A percentile compares a stretch with the other conserved stretches of the same genome.
phyloP scores from a whole-genome alignment of 2,113 vertebrate genomes.

The Rhegmatorhina hoffmannsi region DNA sequence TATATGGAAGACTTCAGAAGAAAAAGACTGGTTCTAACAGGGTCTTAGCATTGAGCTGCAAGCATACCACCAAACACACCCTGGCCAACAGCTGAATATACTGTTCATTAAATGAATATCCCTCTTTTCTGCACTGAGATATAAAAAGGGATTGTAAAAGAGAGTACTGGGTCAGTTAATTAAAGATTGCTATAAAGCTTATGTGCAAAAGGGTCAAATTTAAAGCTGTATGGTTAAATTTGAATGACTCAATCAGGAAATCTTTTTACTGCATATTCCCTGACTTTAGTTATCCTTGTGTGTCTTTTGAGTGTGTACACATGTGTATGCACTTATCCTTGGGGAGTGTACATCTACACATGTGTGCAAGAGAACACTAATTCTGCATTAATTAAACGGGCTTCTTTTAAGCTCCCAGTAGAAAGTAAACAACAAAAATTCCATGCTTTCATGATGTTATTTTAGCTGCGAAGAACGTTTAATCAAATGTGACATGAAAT shows the following conservation, averaged over 20 bases:
- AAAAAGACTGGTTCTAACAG: not conserved
- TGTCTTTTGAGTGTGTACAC: not conserved
- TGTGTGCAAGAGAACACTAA: not conserved
- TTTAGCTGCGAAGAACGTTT: slow-evolving; percentile 5
- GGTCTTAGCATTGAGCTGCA: rapidly evolving
- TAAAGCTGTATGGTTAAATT: not conserved
- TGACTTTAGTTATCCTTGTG: not conserved
- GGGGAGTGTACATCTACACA: not conserved
- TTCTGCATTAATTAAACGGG: not conserved
- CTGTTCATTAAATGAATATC: not conserved
- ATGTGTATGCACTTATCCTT: not conserved
- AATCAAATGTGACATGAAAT: not conserved
- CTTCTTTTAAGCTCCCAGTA: not conserved
- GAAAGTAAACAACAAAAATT: not conserved
- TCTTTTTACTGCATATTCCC: not conserved
- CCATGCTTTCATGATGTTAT: not conserved
- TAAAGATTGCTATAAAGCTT: not conserved
- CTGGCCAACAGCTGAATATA: not conserved
- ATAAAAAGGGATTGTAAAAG: not conserved
- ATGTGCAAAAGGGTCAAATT: not conserved
- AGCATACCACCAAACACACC: not conserved
- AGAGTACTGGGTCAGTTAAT: not conserved
- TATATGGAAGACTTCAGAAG: not conserved
- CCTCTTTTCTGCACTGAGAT: not conserved
- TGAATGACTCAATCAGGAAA: not conserved